Percentiles rank a stretch among this genome's conserved stretches.
phyloP scores from a whole-genome alignment of 2,888 invertebrate genomes.

The Mesorhabditis belari region DNA sequence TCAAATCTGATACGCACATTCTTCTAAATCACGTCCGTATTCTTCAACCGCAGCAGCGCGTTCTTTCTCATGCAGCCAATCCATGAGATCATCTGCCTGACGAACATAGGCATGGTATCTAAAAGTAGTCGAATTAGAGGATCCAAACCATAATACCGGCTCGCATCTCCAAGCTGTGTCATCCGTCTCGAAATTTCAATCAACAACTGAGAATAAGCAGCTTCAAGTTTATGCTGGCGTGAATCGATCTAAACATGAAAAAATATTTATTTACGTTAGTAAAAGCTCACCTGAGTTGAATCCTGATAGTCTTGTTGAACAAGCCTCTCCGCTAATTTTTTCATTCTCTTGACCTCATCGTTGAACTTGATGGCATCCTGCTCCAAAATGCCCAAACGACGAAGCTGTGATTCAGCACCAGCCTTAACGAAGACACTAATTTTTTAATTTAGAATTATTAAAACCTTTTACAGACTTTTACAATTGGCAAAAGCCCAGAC shows the following conservation, averaged over 20 bases:
- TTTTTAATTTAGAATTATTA: no score
- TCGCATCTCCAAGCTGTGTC: conserved; percentile 35
- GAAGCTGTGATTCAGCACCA: conserved; percentile 70
- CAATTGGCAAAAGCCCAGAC: no score
- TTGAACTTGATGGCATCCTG: conserved; percentile 44
- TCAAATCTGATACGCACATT: conserved; percentile 66
- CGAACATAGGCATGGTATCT: conserved; percentile 71
- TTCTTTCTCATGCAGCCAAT: conserved; percentile 76
- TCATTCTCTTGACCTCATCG: conserved; percentile 37
- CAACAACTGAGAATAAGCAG: conserved; percentile 29
- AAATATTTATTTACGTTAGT: conserved; percentile 32
- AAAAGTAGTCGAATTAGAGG: no score
- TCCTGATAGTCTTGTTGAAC: conserved; percentile 74
- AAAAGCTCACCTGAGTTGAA: conserved; percentile 53
- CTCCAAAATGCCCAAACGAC: conserved; percentile 67
- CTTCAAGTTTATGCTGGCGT: conserved; percentile 36
- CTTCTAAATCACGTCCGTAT: conserved; percentile 92
- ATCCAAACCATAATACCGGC: no score
- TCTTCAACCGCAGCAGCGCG: conserved; percentile 78
- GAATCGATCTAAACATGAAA: conserved; percentile 61
- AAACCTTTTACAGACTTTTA: conserved; percentile 81
- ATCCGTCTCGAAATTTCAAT: conserved; percentile 35
- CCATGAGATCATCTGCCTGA: conserved; percentile 81
- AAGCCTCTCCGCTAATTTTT: conserved; percentile 64
- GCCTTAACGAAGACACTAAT: no score